Conservation (phyloP, 2,888 invertebrate genomes). For the Pheosia tremula region DNA sequence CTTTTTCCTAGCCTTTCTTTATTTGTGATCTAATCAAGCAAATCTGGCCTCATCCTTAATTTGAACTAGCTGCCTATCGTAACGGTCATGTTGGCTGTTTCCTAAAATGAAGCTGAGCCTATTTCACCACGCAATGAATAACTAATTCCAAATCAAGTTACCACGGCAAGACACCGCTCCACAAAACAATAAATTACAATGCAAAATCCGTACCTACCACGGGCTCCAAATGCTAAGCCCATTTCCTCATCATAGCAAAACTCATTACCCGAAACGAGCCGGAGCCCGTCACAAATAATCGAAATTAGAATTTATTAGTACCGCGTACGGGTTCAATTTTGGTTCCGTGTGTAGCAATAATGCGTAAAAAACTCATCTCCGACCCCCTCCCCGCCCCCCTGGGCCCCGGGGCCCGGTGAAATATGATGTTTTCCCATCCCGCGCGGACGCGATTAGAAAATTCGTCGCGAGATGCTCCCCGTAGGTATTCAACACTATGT, state of each 20-base stretch:
- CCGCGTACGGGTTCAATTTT: constrained; percentile 70
- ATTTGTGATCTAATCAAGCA: no score
- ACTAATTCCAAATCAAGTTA: neutral
- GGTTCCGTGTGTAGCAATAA: constrained; percentile 79
- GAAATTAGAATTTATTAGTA: constrained; percentile 78
- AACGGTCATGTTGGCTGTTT: no score
- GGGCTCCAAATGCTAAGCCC: constrained; percentile 27
- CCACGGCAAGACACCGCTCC: neutral
- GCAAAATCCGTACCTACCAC: constrained; percentile 11
- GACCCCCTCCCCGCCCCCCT: constrained; percentile 42
- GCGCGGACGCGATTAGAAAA: constrained; percentile 82
- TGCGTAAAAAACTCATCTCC: constrained; percentile 84
- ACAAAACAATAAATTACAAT: constrained; percentile 12
- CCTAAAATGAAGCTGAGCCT: neutral
- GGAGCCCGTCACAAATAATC: constrained; percentile 64
- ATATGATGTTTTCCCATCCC: constrained; percentile 82
- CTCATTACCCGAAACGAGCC: constrained; percentile 28
- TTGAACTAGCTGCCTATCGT: no score
- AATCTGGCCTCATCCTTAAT: no score
- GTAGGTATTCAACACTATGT: constrained; percentile 47
- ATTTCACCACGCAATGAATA: neutral
- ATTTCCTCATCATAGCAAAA: constrained; percentile 44
- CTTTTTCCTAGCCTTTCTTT: no score
- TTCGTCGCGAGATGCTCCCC: constrained; percentile 64
- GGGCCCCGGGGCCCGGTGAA: constrained; percentile 69